phyloP scores from a whole-genome alignment of 2,113 vertebrate species.

The Hassar affinis region DNA sequence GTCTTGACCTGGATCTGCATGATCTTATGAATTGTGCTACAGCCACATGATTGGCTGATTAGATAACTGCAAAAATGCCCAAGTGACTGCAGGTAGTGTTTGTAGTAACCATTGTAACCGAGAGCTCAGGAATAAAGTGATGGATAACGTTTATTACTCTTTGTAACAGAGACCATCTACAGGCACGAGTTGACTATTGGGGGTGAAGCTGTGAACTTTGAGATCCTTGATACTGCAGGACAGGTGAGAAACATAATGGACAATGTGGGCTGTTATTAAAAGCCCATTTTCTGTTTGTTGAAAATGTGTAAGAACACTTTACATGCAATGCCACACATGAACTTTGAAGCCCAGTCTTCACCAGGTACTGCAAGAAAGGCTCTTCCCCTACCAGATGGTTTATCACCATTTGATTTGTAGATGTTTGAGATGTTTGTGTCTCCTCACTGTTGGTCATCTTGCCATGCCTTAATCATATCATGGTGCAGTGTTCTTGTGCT shows the following conservation, averaged over 20 bases:
- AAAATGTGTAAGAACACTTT: not conserved
- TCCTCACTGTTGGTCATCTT: not conserved
- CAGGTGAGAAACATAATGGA: constrained; percentile 64
- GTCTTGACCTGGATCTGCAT: not conserved
- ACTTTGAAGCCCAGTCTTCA: not conserved
- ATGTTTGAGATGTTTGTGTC: not conserved
- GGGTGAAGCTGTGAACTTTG: constrained; percentile 75
- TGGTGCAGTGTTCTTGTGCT: too few species aligned
- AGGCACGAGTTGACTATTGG: constrained; percentile 70
- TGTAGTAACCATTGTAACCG: not conserved
- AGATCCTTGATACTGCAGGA: constrained; percentile 77
- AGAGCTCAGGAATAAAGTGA: not conserved
- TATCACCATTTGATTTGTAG: not conserved
- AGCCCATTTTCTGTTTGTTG: not conserved
- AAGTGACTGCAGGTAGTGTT: not conserved
- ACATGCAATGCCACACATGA: not conserved
- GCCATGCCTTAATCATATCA: too few species aligned
- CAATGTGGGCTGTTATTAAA: too few species aligned
- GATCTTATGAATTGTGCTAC: not conserved
- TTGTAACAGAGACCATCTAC: constrained; percentile 76
- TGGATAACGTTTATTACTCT: not conserved
- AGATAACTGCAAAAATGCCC: not conserved
- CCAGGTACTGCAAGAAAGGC: not conserved
- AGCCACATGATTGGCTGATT: not conserved
- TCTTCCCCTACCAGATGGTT: not conserved